Base-by-base conservation (phyloP, 1,140 invertebrate genomes). In the Eriocheir sinensis region DNA sequence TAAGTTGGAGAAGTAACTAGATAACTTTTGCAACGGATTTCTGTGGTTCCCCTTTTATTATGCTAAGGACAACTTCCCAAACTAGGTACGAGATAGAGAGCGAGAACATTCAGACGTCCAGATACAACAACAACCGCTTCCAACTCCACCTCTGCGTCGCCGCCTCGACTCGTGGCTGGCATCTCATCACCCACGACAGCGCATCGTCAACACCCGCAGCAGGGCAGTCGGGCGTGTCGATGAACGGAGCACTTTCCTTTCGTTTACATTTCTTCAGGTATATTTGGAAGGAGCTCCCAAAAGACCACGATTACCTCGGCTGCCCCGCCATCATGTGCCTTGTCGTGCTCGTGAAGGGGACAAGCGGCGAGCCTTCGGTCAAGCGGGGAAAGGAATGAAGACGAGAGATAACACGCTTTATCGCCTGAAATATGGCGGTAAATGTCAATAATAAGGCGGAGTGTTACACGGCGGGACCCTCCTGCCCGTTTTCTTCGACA, bases 401-500 rank as follows among this genome's bases (percentile, higher is more conserved):
- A n/a, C 60, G n/a, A 72, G 60, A 72, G 8, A n/a, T 72, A 6
- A 72, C 60, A 72, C 21, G n/a, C n/a, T 72, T 8, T 72, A 21
- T 72, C 21, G 17, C 15, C 86, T 89, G 21, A 72, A n/a, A 72
- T 72, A 72, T 21, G 60, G n/a, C 21, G 6, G 21, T 4, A 27
- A 72, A 72, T 72, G 60, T 72, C 60, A 72, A 72, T 72, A 72
- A 72, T 72, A 72, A n/a, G 4, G 12, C 4, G 60, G 60, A 72
- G 60, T n/a, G 60, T 72, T n/a, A 72, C 60, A 72, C 60, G 60
- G 12, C 12, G 60, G n/a, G 60, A 72, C 60, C 34, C 85, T 21
- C 32, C 88, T 32, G 0, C 34, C 88, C 41, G 44, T 89, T 89
- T 53, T 89, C 88, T 89, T 41, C n/a, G 44, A 53, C 88, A 89